phyloP scores from a whole-genome alignment of 2,888 invertebrate species.

The Cerastis rubricosa region DNA sequence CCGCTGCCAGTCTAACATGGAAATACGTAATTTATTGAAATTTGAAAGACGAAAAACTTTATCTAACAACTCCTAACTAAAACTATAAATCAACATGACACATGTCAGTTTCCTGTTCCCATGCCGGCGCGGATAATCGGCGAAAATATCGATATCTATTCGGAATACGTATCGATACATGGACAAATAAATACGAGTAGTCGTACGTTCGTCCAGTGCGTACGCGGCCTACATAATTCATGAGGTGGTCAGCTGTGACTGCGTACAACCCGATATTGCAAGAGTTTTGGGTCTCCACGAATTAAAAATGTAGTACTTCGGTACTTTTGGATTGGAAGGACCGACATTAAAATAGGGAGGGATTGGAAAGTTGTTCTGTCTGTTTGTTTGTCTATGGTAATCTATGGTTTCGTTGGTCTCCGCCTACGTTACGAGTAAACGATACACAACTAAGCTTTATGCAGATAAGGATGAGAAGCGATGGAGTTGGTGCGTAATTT shows the following conservation, averaged over 20 bases:
- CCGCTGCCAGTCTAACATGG: slow-evolving; percentile 29
- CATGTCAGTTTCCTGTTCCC: slow-evolving; percentile 62
- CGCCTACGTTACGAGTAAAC: slow-evolving; percentile 41
- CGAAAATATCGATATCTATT: slow-evolving; percentile 69
- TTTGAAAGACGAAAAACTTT: slow-evolving; percentile 54
- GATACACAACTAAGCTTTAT: slow-evolving; percentile 33
- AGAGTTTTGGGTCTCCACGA: slow-evolving; percentile 64
- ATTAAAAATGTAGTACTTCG: slow-evolving; percentile 66
- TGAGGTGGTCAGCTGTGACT: slow-evolving; percentile 62
- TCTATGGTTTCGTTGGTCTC: slow-evolving; percentile 25
- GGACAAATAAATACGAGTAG: slow-evolving; percentile 70
- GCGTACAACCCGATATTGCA: slow-evolving; percentile 64
- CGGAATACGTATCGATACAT: slow-evolving; percentile 68
- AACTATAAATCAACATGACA: slow-evolving; percentile 62
- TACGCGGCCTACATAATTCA: slow-evolving; percentile 69
- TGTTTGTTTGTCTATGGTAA: slow-evolving; percentile 60
- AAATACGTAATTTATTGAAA: slow-evolving; percentile 50
- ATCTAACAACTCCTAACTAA: slow-evolving; percentile 44
- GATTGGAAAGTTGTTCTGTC: slow-evolving; percentile 57
- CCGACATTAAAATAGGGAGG: slow-evolving; percentile 53
- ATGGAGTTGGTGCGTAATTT: background rate
- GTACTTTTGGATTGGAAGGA: slow-evolving; percentile 51
- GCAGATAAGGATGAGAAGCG: slow-evolving; percentile 23
- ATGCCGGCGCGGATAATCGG: slow-evolving; percentile 62
- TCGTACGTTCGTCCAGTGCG: slow-evolving; percentile 62